phyloP scores from a whole-genome alignment of 2,888 invertebrate species.

The Ectemnius cavifrons region DNA sequence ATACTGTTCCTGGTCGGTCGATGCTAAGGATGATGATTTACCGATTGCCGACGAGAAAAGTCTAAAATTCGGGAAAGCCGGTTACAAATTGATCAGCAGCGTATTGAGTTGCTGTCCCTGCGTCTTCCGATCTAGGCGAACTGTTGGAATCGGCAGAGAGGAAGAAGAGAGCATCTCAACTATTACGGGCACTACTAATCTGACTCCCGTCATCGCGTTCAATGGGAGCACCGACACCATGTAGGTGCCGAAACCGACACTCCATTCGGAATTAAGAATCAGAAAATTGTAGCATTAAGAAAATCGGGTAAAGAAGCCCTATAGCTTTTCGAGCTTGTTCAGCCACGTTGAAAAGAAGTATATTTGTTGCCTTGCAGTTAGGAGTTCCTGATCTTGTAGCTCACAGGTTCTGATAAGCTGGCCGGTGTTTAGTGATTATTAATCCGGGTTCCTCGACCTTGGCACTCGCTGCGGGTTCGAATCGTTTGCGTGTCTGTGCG shows the following conservation, averaged over 20 bases:
- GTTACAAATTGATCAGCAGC: conserved; percentile 60
- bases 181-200: conserved; percentile 50
- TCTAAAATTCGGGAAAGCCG: conserved; percentile 8
- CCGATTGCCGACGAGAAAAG: conserved; percentile 25
- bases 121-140: conserved; percentile 70
- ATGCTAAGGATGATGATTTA: conserved; percentile 53
- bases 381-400: no score
- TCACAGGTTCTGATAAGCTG: no score
- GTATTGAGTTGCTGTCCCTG: conserved; percentile 74
- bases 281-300: neutral
- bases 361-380: no score
- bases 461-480: no score
- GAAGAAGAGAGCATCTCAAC: conserved; percentile 54
- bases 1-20: conserved; percentile 70
- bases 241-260: conserved; percentile 55
- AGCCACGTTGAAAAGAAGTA: no score
- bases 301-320: no score
- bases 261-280: neutral
- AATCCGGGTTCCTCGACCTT: no score
- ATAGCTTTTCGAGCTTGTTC: no score
- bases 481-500: no score
- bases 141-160: conserved; percentile 66
- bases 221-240: conserved; percentile 64
- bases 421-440: no score
- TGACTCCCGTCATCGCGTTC: conserved; percentile 72